Base-by-base conservation (phyloP, 2,888 invertebrate genomes). In the Drepanosiphum platanoidis region DNA sequence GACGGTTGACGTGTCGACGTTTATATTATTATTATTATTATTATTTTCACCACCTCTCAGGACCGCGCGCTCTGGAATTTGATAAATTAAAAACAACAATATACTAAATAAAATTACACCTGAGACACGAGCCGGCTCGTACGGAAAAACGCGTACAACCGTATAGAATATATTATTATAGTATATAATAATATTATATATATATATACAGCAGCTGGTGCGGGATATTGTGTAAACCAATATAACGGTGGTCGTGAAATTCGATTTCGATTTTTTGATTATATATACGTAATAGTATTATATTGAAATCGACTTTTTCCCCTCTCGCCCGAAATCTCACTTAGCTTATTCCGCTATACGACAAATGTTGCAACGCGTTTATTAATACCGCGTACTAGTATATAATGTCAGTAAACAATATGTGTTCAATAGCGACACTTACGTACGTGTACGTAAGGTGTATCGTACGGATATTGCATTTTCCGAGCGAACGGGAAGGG, bases 1-100 rank as follows among this genome's bases (percentile, higher is more conserved):
- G 64, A 64, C 64, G 64, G 64, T 64, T 27, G 64, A 64, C 30
- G 64, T 64, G 64, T 64, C 30, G 64, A 64, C 64, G 64, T 64
- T 64, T 32, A 27, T 64, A 64, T 32, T 64, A 46, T 39, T 72
- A 72, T 39, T 64, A 64, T 32, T 64, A 46, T 39, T 72, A 72
- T 39, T 72, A 72, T 42, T 42, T 30, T 27, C 42, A 30, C 39
- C 27, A 39, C 30, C 9, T 39, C 42, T 18, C 42, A n/a, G n/a
- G 42, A 39, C 42, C 72, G 2, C 15, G 2, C 15, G 30, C 15
- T 1, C 30, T 15, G 72, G 42, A 72, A 52, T 18, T 42, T 72
- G 15, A 46, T 9, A 72, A 72, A 72, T 52, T 52, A 52, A 52
- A 52, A 52, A 18, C 52, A 18, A 52, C 52, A 22, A 3, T 52